These are phyloP conservation scores for Tanypteryx hageni DNA, from an alignment of 2,888 invertebrate species.

Conservation along the genomic window DNA sequence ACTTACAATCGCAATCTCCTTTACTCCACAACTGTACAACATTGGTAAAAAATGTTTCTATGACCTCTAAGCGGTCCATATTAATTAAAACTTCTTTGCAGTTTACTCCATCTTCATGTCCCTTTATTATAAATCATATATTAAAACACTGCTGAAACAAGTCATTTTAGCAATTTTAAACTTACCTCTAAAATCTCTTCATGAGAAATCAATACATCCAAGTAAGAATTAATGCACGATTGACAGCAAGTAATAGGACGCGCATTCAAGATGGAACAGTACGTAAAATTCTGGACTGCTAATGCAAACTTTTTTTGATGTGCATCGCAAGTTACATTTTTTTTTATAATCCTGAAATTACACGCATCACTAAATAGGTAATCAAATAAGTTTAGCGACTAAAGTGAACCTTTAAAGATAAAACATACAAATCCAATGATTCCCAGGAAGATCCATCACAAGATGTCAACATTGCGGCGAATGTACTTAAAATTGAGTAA, in stretches of 20 bases:
- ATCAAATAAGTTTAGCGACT: not conserved
- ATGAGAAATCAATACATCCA: slow-evolving; percentile 77
- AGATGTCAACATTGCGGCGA: no score
- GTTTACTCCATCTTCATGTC: slow-evolving; percentile 76
- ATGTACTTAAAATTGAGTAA: no score
- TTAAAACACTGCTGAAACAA: slow-evolving; percentile 33
- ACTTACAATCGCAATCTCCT: slow-evolving; percentile 81
- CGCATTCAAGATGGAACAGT: slow-evolving; percentile 80
- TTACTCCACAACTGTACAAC: slow-evolving; percentile 79
- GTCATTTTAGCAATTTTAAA: slow-evolving; percentile 25
- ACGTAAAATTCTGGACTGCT: slow-evolving; percentile 79
- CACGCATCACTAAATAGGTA: not conserved
- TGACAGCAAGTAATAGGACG: slow-evolving; percentile 81
- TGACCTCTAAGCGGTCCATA: slow-evolving; percentile 80
- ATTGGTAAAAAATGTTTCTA: slow-evolving; percentile 78
- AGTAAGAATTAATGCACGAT: slow-evolving; percentile 78
- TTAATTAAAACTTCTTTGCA: slow-evolving; percentile 80
- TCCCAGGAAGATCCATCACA: not conserved
- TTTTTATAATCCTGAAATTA: not conserved
- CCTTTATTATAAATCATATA: slow-evolving; percentile 69
- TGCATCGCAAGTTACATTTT: slow-evolving; percentile 42
- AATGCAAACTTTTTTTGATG: slow-evolving; percentile 76
- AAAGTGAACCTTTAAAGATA: not conserved
- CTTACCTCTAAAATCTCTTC: slow-evolving; percentile 76
- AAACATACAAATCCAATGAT: not conserved